Evolutionary conservation across 2,888 invertebrate species (phyloP), one percentile per base, ranked within the genome.

Genomic region (Scrobipalpa atriplicella): DNA sequence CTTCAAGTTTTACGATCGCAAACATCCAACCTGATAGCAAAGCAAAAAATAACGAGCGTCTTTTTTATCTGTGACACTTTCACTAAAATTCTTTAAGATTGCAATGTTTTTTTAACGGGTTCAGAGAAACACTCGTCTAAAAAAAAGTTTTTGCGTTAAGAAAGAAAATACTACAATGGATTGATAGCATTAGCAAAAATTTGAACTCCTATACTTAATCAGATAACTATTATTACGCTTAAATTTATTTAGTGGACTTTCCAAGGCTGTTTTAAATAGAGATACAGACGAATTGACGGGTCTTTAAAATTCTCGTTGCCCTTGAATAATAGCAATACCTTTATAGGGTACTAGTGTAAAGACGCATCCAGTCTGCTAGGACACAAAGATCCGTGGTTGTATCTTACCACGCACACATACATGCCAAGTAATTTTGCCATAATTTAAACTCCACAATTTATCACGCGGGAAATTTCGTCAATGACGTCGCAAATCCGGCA

Each of bases 1-100:
- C 56, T 41, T 36, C 13, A 29, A 36, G 21, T 21, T 64, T 64
- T 56, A 64, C 64, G 64, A 56, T 19, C 41, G 64, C 51, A 64
- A 64, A 56, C 64, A 64, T 41, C 38, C 38, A 64, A 64, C 64
- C 41, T 56, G 13, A 39, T 21, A 64, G 39, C 39, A 39, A 61
- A 41, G 10, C 7, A 38, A 10, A 19, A 61, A 58, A 61, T 61
- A 61, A 41, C 61, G 61, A 19, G 19, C 61, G 11, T 47, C 47
- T 58, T 61, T n/a, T 61, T 61, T 61, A 61, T 61, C 61, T 61
- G 19, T 39, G 61, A 21, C 61, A 61, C 41, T 61, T 19, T 41
- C 41, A 61, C 41, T 61, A 61, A 61, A 61, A 61, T 61, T 39
- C 41, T 58, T 58, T 9, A 58, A 58, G 60, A 58, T 52, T 39